phyloP scores from a whole-genome alignment of 2,888 invertebrate species.

The Octonoba sinensis region DNA sequence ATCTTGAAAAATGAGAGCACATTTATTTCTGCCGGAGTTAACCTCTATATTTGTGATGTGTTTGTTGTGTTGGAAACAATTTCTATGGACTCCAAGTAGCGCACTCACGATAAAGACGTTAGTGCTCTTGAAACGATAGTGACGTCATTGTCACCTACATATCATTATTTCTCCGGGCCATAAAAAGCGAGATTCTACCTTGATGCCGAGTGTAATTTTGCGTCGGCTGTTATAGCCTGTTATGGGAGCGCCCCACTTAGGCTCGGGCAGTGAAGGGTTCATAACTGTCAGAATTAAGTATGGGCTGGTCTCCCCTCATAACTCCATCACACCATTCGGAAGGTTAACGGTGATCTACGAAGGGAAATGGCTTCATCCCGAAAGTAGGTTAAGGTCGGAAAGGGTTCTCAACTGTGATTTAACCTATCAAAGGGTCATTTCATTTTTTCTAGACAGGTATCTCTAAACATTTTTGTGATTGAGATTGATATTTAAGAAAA shows the following conservation, averaged over 20 bases:
- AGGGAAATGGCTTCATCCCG: background rate
- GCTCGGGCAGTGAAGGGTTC: constrained; percentile 54
- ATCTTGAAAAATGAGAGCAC: too few species aligned
- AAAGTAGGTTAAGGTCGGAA: constrained; percentile 33
- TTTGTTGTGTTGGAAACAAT: too few species aligned
- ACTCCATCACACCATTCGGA: constrained; percentile 39
- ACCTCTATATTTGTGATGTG: too few species aligned
- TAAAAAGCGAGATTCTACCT: constrained; percentile 50
- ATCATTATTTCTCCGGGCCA: constrained; percentile 47
- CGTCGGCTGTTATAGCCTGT: constrained; percentile 24
- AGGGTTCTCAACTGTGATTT: too few species aligned
- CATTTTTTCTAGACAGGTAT: too few species aligned
- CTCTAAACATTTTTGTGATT: too few species aligned
- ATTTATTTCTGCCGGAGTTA: too few species aligned
- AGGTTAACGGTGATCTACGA: constrained; percentile 51
- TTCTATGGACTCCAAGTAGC: too few species aligned
- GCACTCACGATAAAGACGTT: too few species aligned
- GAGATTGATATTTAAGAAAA: too few species aligned
- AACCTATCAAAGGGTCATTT: too few species aligned
- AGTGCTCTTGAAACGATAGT: constrained; percentile 19
- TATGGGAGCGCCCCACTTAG: constrained; percentile 58
- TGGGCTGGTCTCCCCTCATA: constrained; percentile 34
- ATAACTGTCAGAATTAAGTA: constrained; percentile 58
- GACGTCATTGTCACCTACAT: constrained; percentile 54
- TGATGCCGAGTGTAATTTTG: constrained; percentile 31